These are phyloP conservation scores for Platalea minor DNA, from an alignment of 2,797 vertebrate genomes.

Conservation along the genomic window DNA sequence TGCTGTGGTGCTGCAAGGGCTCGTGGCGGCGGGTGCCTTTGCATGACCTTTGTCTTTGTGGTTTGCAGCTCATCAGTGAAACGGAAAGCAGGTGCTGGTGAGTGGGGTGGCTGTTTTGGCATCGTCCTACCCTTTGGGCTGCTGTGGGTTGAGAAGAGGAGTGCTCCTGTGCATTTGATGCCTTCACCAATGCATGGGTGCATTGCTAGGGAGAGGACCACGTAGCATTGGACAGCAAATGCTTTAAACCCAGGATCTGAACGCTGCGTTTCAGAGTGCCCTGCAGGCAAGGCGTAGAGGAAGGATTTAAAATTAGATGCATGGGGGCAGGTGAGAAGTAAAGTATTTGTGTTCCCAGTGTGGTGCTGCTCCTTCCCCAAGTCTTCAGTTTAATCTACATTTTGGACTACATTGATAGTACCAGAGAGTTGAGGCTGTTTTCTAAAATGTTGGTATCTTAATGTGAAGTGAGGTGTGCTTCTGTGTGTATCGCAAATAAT, in stretches of 20 bases:
- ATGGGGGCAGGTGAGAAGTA: not conserved
- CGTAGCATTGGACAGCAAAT: accelerated
- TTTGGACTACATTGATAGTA: not conserved
- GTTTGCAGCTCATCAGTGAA: not conserved
- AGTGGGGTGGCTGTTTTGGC: not conserved
- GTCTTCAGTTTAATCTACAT: accelerated
- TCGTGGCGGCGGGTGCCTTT: not conserved
- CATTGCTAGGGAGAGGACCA: not conserved
- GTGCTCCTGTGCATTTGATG: not conserved
- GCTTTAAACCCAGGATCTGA: not conserved
- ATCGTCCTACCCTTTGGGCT: accelerated
- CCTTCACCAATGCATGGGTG: not conserved
- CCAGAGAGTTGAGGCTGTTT: not conserved
- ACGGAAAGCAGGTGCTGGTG: not conserved
- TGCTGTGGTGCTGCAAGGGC: not conserved
- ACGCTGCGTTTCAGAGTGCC: accelerated
- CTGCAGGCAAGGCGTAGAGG: not conserved
- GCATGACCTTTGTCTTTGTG: not conserved
- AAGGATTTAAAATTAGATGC: not conserved
- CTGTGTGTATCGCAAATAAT: not conserved
- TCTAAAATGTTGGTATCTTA: not conserved
- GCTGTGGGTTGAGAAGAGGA: not conserved
- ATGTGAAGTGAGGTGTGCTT: not conserved
- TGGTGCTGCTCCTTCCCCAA: not conserved
- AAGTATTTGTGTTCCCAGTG: not conserved